Percentiles rank a stretch among this genome's conserved stretches.
These are phyloP conservation scores for Caligus rogercresseyi DNA, from an alignment of 1,140 invertebrate species.

Conservation along the genomic window DNA sequence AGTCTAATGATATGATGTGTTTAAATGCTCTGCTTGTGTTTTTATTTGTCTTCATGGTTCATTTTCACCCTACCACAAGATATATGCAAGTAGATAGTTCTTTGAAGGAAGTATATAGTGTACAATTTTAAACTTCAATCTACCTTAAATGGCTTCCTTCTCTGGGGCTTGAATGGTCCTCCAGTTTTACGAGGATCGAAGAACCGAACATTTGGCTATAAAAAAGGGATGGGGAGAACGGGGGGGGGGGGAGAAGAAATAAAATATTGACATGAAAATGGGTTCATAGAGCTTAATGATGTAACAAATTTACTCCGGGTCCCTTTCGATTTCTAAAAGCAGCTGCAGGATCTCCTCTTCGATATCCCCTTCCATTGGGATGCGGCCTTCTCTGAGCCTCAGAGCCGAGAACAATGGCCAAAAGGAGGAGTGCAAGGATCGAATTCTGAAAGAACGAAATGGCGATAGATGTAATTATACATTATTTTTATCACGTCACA, in stretches of 20 bases:
- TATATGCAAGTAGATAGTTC: not conserved
- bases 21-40: no score
- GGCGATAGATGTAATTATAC: no score
- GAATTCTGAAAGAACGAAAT: no score
- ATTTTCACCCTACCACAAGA: not conserved
- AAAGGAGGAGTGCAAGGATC: not conserved
- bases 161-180: not conserved
- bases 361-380: not conserved
- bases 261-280: no score
- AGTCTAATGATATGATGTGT: no score
- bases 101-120: not conserved
- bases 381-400: not conserved
- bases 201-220: not conserved
- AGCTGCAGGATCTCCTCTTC: not conserved
- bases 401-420: not conserved
- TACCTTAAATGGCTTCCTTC: not conserved
- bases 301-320: not conserved
- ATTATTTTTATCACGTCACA: no score
- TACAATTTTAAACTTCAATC: not conserved
- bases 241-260: not conserved
- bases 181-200: not conserved
- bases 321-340: not conserved
- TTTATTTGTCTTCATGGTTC: not conserved
- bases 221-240: not conserved
- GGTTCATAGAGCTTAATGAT: no score